Evolutionary conservation across 2,888 invertebrate species (phyloP), one percentile per base, ranked within the genome.

Genomic region (Dyspetes luteomarginatus): DNA sequence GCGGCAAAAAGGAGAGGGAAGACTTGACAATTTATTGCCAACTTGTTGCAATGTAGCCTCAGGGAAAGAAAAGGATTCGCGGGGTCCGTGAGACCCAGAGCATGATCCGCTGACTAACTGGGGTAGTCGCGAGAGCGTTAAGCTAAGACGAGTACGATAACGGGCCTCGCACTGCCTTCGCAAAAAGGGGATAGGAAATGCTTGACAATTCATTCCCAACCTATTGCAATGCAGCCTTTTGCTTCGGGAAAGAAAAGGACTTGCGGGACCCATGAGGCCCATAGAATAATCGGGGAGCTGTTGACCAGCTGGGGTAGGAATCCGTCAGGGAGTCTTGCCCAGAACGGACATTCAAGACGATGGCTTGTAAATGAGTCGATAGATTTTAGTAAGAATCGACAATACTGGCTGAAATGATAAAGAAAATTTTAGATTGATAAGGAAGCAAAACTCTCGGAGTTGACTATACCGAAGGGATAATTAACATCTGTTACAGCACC

Each of bases 401-500:
- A 56, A 56, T 30, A 45, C 64, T 65, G 43, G 56, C 64, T 68
- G 60, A 9, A 65, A 55, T 15, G 26, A 41, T 4, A 36, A 7
- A 50, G 45, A 80, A 65, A 17, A 28, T 62, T 72, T 72, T 72
- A 50, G 58, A 68, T 71, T 45, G 64, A 73, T 64, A 67, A 74
- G 64, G 67, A 74, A 65, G 77, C 72, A 50, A 73, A 68, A 69
- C 73, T 79, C 69, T 69, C 69, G 26, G 43, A 81, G 73, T 55
- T 43, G 73, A 85, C 87, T 87, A 88, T 87, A 89, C 90, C 88
- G 89, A 90, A 90, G 91, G 91, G 91, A 90, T 91, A 91, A 91
- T 91, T 91, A 91, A 91, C 91, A 91, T 91, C 91, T 91, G 91
- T 91, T 91, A 91, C 90, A 89, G 89, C 91, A 89, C 89, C 90